These are phyloP conservation scores for Eurosta solidaginis DNA, from an alignment of 1,140 invertebrate species.

Conservation along the genomic window DNA sequence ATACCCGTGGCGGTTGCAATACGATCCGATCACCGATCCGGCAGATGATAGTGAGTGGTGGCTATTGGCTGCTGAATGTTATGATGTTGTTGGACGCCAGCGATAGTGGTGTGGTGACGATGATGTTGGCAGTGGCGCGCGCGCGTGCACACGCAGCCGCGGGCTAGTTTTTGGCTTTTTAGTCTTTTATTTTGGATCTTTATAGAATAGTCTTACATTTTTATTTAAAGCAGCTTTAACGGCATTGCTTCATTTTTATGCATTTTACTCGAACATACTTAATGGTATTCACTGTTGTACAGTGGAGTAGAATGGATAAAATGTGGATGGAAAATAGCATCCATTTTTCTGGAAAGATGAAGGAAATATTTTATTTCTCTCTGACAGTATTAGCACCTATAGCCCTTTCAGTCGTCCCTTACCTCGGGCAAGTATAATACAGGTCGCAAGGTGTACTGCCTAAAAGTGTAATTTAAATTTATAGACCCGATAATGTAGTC, in stretches of 20 bases:
- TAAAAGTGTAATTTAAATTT: too few relatives aligned
- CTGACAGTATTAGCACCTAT: too few relatives aligned
- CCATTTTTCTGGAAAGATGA: too few relatives aligned
- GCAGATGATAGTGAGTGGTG: not conserved
- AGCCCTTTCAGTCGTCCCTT: too few relatives aligned
- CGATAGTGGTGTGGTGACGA: not conserved
- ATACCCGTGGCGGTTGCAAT: not conserved
- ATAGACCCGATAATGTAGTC: too few relatives aligned
- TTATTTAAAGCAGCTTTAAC: not conserved
- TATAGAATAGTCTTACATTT: conserved; percentile 3
- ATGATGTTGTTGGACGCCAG: not conserved
- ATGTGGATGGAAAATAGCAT: too few relatives aligned
- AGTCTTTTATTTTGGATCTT: not conserved
- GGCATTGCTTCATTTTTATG: not conserved
- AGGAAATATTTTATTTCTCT: too few relatives aligned
- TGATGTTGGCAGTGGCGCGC: not conserved
- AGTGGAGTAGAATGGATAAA: too few relatives aligned
- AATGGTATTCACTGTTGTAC: too few relatives aligned
- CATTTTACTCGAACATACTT: not conserved
- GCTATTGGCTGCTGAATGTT: not conserved
- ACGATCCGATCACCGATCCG: not conserved
- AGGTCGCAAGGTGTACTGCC: too few relatives aligned
- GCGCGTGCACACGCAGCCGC: conserved; percentile 6
- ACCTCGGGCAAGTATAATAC: too few relatives aligned
- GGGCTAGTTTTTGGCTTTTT: not conserved